phyloP scores from a whole-genome alignment of 2,797 vertebrate species.

The Chanos chanos region DNA sequence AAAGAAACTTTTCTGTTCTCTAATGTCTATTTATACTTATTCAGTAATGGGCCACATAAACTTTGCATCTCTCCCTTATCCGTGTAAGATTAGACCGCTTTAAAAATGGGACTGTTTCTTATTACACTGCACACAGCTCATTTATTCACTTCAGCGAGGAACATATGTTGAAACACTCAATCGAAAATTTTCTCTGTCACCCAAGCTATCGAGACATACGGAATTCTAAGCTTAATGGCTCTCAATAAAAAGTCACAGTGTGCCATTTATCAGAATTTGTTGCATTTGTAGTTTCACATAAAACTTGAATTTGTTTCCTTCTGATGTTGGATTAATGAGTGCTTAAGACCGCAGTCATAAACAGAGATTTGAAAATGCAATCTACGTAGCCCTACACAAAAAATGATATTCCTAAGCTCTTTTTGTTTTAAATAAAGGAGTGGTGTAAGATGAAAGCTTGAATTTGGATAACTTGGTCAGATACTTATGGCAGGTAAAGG shows the following conservation, averaged over 20 bases:
- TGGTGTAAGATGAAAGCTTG: too few relatives aligned
- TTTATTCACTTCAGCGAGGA: conserved; percentile 52
- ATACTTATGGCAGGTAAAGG: too few relatives aligned
- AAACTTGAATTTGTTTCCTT: neutral
- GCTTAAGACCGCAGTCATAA: too few relatives aligned
- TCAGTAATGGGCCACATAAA: too few relatives aligned
- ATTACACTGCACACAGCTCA: conserved; percentile 68
- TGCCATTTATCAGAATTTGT: conserved; percentile 55
- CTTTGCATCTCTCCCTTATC: conserved; percentile 57
- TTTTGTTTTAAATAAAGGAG: too few relatives aligned
- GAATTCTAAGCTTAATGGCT: conserved; percentile 55
- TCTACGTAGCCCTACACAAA: too few relatives aligned
- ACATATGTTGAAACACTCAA: conserved; percentile 72
- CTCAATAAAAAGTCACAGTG: conserved; percentile 62
- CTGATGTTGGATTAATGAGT: too few relatives aligned
- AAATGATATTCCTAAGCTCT: too few relatives aligned
- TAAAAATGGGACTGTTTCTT: conserved; percentile 63
- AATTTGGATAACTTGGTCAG: too few relatives aligned
- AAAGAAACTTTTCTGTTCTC: too few relatives aligned
- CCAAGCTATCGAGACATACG: conserved; percentile 55
- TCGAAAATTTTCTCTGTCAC: conserved; percentile 58
- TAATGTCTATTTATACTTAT: too few relatives aligned
- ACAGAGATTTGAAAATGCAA: too few relatives aligned
- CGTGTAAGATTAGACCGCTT: conserved; percentile 57
- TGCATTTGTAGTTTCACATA: conserved; percentile 1